Percentiles rank a stretch among this genome's conserved stretches.
phyloP scores from a whole-genome alignment of 2,888 invertebrate genomes.

The Watsonalla binaria region DNA sequence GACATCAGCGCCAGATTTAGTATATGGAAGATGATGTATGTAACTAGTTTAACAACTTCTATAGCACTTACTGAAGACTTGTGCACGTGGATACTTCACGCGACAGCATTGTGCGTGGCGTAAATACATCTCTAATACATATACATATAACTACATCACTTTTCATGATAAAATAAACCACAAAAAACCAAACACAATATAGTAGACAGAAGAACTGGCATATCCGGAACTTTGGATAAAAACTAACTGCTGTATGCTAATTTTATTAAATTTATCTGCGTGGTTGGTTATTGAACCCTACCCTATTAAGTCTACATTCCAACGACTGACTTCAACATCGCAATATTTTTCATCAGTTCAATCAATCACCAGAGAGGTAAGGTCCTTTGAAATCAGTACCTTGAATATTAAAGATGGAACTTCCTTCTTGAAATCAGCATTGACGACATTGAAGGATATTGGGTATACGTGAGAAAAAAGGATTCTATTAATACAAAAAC shows the following conservation, averaged over 20 bases:
- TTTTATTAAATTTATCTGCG: not conserved
- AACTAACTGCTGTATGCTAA: not conserved
- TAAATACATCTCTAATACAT: not conserved
- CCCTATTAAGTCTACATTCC: too few relatives aligned
- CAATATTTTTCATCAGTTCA: too few relatives aligned
- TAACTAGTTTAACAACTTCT: conserved; percentile 3
- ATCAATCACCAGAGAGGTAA: too few relatives aligned
- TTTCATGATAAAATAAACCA: not conserved
- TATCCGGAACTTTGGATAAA: not conserved
- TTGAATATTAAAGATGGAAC: too few relatives aligned
- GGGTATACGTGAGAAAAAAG: too few relatives aligned
- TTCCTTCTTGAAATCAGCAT: too few relatives aligned
- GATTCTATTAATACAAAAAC: too few relatives aligned
- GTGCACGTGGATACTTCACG: conserved; percentile 3
- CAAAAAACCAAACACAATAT: not conserved
- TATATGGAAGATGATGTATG: not conserved
- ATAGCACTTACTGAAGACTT: not conserved
- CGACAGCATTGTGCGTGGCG: not conserved
- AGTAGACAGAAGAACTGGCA: not conserved
- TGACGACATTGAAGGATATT: too few relatives aligned
- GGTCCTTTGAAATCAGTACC: too few relatives aligned
- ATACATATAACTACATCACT: not conserved
- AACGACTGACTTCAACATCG: too few relatives aligned
- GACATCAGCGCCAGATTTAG: not conserved
- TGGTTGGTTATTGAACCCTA: not conserved